These are phyloP conservation scores for Omphaloscelis lunosa DNA, from an alignment of 2,888 invertebrate genomes.

Conservation along the genomic window DNA sequence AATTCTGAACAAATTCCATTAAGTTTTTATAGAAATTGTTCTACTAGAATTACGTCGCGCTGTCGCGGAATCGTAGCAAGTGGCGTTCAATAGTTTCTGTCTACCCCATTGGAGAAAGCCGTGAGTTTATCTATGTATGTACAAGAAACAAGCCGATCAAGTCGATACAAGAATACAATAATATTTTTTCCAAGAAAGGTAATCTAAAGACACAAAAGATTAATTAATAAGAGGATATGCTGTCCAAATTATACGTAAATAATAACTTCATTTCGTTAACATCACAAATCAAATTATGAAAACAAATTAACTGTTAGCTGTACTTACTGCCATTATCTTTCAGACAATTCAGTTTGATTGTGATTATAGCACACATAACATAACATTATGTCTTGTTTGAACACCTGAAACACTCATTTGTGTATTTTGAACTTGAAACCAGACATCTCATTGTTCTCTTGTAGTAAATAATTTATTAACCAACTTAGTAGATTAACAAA, in stretches of 20 bases:
- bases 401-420: background rate
- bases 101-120: background rate
- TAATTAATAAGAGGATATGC: background rate
- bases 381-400: background rate
- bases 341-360: background rate
- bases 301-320: background rate
- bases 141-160: background rate
- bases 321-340: background rate
- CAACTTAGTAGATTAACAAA: background rate
- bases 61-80: background rate
- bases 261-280: background rate
- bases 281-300: conserved; percentile 22
- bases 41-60: too few relatives aligned
- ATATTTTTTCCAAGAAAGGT: background rate
- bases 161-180: background rate
- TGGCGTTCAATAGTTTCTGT: background rate
- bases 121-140: background rate
- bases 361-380: background rate
- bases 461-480: background rate
- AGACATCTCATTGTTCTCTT: background rate
- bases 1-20: too few relatives aligned
- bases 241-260: background rate
- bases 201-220: background rate
- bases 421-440: background rate
- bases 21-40: too few relatives aligned